phyloP scores from a whole-genome alignment of 53 echinoderm and acorn worm species.

The Hippasteria phrygiana region DNA sequence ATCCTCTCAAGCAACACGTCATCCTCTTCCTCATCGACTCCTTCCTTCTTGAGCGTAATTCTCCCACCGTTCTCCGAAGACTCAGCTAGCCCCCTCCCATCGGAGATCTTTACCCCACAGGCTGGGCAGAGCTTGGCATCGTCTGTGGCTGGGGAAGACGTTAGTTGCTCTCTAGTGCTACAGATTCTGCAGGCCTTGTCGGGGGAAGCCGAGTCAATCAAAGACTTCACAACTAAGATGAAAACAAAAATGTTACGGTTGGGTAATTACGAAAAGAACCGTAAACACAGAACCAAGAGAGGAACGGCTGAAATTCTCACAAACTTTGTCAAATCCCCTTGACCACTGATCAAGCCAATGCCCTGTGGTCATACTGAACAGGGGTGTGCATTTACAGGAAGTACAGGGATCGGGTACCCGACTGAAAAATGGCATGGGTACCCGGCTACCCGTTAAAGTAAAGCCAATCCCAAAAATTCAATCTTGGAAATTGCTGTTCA shows the following conservation, averaged over 20 bases:
- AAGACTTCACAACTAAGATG: not conserved
- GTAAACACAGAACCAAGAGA: too few species aligned
- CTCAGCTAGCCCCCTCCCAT: not conserved
- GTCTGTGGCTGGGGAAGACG: not conserved
- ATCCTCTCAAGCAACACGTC: not conserved
- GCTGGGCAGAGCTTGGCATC: not conserved
- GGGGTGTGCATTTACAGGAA: too few species aligned
- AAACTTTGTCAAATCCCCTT: too few species aligned
- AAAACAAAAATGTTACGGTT: not conserved
- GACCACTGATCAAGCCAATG: too few species aligned
- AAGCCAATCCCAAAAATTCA: too few species aligned
- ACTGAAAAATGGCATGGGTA: too few species aligned
- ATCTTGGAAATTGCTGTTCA: too few species aligned
- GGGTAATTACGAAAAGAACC: not conserved
- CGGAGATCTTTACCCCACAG: conserved; percentile 13
- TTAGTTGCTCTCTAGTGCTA: not conserved
- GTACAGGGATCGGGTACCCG: too few species aligned
- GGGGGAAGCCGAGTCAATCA: not conserved
- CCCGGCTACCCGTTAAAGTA: too few species aligned
- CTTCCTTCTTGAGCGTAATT: not conserved
- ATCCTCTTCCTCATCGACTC: not conserved
- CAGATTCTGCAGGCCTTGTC: conserved; percentile 24
- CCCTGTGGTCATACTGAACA: too few species aligned
- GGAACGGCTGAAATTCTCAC: too few species aligned
- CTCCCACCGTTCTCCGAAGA: not conserved